These are phyloP conservation scores for Eledona agricola DNA, from an alignment of 2,888 invertebrate genomes.

Conservation along the genomic window DNA sequence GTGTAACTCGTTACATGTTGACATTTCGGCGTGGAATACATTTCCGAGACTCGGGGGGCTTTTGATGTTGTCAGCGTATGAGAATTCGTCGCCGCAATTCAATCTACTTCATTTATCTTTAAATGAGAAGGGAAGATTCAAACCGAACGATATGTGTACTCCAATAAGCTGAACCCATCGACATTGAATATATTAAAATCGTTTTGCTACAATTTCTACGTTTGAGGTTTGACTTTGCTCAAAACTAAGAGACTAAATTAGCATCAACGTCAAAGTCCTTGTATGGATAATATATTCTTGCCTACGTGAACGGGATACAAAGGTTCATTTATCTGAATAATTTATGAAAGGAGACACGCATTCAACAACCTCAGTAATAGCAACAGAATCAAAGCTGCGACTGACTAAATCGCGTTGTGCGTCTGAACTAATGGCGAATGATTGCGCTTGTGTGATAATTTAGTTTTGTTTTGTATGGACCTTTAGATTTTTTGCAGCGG, in stretches of 20 bases:
- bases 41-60: no score
- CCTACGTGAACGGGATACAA: constrained; percentile 8
- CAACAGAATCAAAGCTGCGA: no score
- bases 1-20: no score
- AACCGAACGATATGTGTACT: no score
- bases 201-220: no score
- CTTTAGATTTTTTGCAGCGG: no score
- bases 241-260: constrained; percentile 4
- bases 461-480: no score
- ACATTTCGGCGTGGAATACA: no score
- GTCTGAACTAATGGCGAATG: no score
- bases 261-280: background rate
- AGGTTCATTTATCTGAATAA: constrained; percentile 17
- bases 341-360: constrained; percentile 10
- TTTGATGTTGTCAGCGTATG: constrained; percentile 1
- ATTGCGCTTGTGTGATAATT: no score
- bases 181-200: constrained; percentile 2
- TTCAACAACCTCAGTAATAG: constrained; percentile 12
- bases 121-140: constrained; percentile 3
- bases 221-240: background rate
- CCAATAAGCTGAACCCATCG: no score
- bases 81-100: constrained; percentile 8
- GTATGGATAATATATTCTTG: constrained; percentile 12
- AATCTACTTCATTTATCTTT: constrained; percentile 15
- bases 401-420: no score